Percentiles rank a stretch among this genome's conserved stretches.
Conservation (phyloP, 2,113 vertebrate genomes). For the Megatriorchis doriae region DNA sequence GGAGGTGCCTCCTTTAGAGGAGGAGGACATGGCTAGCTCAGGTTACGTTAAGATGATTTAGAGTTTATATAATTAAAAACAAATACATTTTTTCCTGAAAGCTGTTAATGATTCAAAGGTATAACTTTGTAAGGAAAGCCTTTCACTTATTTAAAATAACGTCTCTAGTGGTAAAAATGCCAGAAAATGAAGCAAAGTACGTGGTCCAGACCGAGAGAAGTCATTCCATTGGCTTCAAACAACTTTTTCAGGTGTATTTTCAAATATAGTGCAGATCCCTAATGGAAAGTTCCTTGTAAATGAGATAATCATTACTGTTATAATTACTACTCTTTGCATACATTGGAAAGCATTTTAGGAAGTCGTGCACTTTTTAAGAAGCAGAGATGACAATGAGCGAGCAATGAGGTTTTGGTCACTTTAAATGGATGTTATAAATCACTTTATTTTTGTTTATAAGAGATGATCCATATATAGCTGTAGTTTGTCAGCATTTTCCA, state of each 20-base stretch:
- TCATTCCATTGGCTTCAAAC: neutral
- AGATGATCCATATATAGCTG: neutral
- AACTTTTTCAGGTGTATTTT: neutral
- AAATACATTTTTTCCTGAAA: conserved; percentile 2
- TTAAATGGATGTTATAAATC: conserved; percentile 20
- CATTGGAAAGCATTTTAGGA: conserved; percentile 26
- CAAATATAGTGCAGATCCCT: neutral
- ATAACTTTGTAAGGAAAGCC: neutral
- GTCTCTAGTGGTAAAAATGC: neutral
- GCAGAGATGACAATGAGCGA: conserved; percentile 1
- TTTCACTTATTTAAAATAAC: neutral
- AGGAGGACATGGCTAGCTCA: neutral
- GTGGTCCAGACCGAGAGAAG: neutral
- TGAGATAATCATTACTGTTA: neutral
- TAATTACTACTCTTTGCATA: neutral
- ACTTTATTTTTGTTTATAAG: conserved; percentile 14
- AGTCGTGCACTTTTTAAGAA: neutral
- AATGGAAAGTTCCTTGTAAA: neutral
- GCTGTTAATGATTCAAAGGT: neutral
- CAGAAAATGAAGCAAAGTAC: neutral
- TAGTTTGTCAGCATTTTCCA: conserved; percentile 32
- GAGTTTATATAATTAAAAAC: conserved; percentile 31
- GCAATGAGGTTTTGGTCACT: conserved; percentile 14
- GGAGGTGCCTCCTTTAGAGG: conserved; percentile 8
- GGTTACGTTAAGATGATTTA: conserved; percentile 9